Percentiles rank a stretch among this genome's conserved stretches.
Evolutionary conservation across 2,888 invertebrate genomes (phyloP).

Genomic region (Entomobrya multifasciata): DNA sequence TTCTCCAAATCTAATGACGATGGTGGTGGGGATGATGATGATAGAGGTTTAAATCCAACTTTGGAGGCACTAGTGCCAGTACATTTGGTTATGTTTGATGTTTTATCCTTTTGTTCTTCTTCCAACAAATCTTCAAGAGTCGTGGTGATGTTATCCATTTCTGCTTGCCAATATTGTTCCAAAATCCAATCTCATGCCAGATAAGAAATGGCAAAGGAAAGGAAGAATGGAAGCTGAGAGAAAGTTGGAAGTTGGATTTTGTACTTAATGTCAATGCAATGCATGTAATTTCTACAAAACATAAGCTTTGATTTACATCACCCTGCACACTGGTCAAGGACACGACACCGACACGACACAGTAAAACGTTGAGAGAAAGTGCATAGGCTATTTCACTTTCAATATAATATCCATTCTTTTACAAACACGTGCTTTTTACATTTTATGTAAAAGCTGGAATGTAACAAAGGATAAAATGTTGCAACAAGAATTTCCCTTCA

Average conservation of each 20-base stretch:
- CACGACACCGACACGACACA: too few species aligned
- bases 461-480: too few species aligned
- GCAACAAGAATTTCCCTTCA: too few species aligned
- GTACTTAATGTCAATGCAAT: not conserved
- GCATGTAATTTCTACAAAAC: too few species aligned
- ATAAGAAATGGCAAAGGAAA: not conserved
- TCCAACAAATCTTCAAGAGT: not conserved
- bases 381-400: too few species aligned
- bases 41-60: not conserved
- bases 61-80: not conserved
- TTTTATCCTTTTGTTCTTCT: not conserved
- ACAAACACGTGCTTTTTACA: too few species aligned
- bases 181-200: conserved; percentile 8
- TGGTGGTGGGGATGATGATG: not conserved
- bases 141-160: not conserved
- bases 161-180: not conserved
- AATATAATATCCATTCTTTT: too few species aligned
- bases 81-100: not conserved
- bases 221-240: not conserved
- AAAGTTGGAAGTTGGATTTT: too few species aligned
- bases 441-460: too few species aligned
- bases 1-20: not conserved
- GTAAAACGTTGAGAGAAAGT: too few species aligned
- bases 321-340: too few species aligned
- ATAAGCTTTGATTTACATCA: too few species aligned